Percentiles rank a stretch among this genome's conserved stretches.
Conservation (phyloP, 1,140 invertebrate species). For the Drosophila dunni region DNA sequence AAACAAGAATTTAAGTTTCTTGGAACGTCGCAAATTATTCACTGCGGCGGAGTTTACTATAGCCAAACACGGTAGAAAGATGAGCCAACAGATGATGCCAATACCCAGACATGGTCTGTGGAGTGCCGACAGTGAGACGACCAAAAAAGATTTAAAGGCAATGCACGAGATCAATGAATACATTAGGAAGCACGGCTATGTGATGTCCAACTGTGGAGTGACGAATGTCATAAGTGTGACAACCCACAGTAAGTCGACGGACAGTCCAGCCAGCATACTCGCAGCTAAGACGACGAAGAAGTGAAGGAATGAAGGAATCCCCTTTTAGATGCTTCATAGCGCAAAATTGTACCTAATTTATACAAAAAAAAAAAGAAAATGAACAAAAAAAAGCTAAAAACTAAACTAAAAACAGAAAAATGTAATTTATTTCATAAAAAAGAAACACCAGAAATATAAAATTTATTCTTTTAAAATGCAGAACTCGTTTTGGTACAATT, state of each 20-base stretch:
- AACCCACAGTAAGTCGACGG: background rate
- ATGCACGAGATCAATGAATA: slow-evolving; percentile 34
- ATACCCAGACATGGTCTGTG: too few relatives aligned
- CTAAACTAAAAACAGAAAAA: too few relatives aligned
- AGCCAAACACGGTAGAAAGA: slow-evolving; percentile 39
- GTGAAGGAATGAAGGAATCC: background rate
- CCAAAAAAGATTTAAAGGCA: slow-evolving; percentile 15
- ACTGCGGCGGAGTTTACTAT: slow-evolving; percentile 58
- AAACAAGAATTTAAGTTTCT: slow-evolving; percentile 13
- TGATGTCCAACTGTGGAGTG: slow-evolving; percentile 10
- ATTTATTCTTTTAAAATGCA: too few relatives aligned
- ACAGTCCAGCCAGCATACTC: too few relatives aligned
- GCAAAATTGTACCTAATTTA: too few relatives aligned
- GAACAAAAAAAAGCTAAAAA: background rate
- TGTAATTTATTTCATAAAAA: too few relatives aligned
- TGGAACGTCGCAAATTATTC: slow-evolving; percentile 37
- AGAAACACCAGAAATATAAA: too few relatives aligned
- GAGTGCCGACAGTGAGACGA: too few relatives aligned
- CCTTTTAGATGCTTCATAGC: too few relatives aligned
- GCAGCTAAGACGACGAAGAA: background rate
- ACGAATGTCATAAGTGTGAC: slow-evolving; percentile 8
- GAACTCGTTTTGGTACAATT: too few relatives aligned
- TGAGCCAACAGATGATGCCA: slow-evolving; percentile 46
- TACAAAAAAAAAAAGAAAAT: too few relatives aligned
- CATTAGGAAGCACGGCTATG: slow-evolving; percentile 38